Base-by-base conservation (phyloP, 1,140 invertebrate genomes). In the Brachionus koreanus region DNA sequence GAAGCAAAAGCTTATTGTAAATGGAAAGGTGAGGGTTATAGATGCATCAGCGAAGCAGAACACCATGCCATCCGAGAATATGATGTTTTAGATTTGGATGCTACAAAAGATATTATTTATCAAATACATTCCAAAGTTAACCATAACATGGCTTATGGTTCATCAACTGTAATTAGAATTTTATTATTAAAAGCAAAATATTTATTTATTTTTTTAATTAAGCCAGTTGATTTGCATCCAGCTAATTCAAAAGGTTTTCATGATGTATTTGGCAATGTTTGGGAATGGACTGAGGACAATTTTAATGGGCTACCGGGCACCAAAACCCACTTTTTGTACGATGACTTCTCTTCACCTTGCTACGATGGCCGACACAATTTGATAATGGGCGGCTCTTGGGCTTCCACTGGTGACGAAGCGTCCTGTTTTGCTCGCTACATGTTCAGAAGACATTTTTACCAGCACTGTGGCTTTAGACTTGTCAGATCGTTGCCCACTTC, bases 281-380 rank as follows among this genome's bases (percentile, higher is more conserved):
- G 87, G 87, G 85, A 87, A 83, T 89, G 88, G 88, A 83, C 84
- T 2, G 88, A 88, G 83, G 88, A 89, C 79, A 86, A 88, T 83
- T 88, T 87, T 83, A 88, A 89, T 84, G 87, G 86, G 35, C 83
- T 88, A 33, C 83, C 83, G 19, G 86, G 84, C 37, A 85, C 85
- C 46, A 49, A 86, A 16, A 86, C 85, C 7, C 85, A 87, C 83
- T 82, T 35, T 57, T 83, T 87, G 7, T 88, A 88, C 83, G 87
- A 88, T 83, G 88, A 88, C 82, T 89, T 86, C 83, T 87, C 86
- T 2, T 83, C 85, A 5, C 87, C 88, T 0, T 87, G 86, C 83
- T 88, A 86, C 85, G 87, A 88, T 84, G 88, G 88, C 7, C 83
- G 85, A 83, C 87, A 89, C 76, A 87, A 87, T 67, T 77, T 87